Percentiles rank a stretch among this genome's conserved stretches.
Evolutionary conservation across 30 jellyfish, hydroid and myxozoan species (phyloP).

Genomic region (Nemopilema nomurai): DNA sequence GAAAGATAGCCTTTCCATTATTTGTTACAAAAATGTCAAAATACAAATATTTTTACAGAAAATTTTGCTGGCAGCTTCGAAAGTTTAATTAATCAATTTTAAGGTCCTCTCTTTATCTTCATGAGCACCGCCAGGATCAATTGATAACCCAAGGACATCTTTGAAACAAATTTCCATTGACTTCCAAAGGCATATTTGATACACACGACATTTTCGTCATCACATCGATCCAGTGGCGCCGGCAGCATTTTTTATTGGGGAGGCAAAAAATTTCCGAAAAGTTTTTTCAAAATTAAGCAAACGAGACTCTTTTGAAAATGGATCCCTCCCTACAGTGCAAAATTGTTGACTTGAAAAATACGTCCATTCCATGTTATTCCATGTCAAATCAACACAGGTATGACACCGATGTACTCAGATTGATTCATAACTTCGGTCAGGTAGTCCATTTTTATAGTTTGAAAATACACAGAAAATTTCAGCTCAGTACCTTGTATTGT

Average conservation of each 20-base stretch:
- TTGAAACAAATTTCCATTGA: not conserved
- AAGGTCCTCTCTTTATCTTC: too few relatives aligned
- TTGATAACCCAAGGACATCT: not conserved
- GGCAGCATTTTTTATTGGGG: too few relatives aligned
- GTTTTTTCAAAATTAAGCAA: too few relatives aligned
- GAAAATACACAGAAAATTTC: not conserved
- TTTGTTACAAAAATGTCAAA: too few relatives aligned
- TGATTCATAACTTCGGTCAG: not conserved
- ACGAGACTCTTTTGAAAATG: too few relatives aligned
- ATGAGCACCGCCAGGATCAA: slow-evolving; percentile 14
- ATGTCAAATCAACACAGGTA: not conserved
- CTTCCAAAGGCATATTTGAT: not conserved
- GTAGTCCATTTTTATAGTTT: not conserved
- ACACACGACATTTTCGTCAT: not conserved
- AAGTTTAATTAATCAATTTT: too few relatives aligned
- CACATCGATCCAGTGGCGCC: not conserved
- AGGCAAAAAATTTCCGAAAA: too few relatives aligned
- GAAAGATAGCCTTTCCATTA: not conserved
- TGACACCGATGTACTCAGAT: not conserved
- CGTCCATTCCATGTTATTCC: too few relatives aligned
- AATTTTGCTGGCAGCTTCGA: too few relatives aligned
- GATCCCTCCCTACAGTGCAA: too few relatives aligned
- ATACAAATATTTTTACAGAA: too few relatives aligned
- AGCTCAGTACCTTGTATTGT: not conserved
- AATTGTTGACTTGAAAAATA: too few relatives aligned